Conservation (phyloP, 2,888 invertebrate genomes). For the Tubulanus polymorphus region DNA sequence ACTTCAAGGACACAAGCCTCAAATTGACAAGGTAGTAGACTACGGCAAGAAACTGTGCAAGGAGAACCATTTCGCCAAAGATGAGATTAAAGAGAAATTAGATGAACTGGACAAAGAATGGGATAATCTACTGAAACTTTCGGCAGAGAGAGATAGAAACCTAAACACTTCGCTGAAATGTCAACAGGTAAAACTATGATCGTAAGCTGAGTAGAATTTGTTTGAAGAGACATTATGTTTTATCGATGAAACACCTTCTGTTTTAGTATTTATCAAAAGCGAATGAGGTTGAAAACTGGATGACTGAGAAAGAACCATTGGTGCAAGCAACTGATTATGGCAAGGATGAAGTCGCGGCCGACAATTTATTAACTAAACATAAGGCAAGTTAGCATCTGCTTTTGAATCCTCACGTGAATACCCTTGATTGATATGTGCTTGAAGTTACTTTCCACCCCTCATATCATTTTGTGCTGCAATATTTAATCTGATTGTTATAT, state of each 20-base stretch:
- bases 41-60: slow-evolving; percentile 72
- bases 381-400: slow-evolving; percentile 65
- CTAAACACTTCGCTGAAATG: slow-evolving; percentile 82
- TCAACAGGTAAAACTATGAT: slow-evolving; percentile 67
- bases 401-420: no score
- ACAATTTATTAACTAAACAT: slow-evolving; percentile 89
- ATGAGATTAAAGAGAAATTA: slow-evolving; percentile 75
- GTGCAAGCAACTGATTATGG: slow-evolving; percentile 87
- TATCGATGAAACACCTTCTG: no score
- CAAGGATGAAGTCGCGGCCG: slow-evolving; percentile 85
- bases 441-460: background rate
- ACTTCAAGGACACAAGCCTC: slow-evolving; percentile 78
- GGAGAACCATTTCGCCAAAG: slow-evolving; percentile 74
- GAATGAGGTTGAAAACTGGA: slow-evolving; percentile 94
- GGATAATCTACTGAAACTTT: slow-evolving; percentile 68
- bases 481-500: slow-evolving; percentile 6
- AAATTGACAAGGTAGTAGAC: slow-evolving; percentile 77
- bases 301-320: slow-evolving; percentile 89
- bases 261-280: slow-evolving; percentile 88
- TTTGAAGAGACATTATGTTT: no score
- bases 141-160: slow-evolving; percentile 68
- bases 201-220: no score
- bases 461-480: background rate
- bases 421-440: no score
- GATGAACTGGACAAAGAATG: slow-evolving; percentile 69